A percentile compares a stretch with the other conserved stretches of the same genome.
phyloP scores from a whole-genome alignment of 2,113 vertebrate genomes.

The Notiomystis cincta region DNA sequence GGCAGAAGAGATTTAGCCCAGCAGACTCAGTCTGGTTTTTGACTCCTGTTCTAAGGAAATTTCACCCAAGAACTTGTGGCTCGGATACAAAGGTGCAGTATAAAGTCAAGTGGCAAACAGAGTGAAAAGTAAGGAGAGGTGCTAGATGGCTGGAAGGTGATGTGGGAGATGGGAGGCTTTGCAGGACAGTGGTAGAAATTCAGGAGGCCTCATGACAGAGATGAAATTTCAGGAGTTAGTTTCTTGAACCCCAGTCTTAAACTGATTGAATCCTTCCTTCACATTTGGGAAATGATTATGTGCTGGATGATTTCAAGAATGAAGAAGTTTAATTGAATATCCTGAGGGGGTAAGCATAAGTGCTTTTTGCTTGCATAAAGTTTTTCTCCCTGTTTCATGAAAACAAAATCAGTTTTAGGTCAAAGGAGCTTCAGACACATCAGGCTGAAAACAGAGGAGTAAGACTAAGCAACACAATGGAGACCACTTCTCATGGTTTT shows the following conservation, averaged over 20 bases:
- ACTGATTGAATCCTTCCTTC: not conserved
- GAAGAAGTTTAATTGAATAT: not conserved
- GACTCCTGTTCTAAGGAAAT: not conserved
- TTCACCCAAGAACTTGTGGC: not conserved
- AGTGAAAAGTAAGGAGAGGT: not conserved
- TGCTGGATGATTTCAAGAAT: not conserved
- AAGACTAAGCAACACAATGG: not conserved
- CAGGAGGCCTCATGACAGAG: not conserved
- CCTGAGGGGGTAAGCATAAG: not conserved
- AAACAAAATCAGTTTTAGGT: not conserved
- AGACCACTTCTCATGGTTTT: not conserved
- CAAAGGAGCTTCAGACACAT: not conserved
- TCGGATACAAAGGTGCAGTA: not conserved
- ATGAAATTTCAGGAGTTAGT: not conserved
- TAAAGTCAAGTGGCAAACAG: not conserved
- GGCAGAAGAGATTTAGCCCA: not conserved
- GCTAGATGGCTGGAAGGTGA: not conserved
- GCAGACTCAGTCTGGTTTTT: not conserved
- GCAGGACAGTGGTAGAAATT: not conserved
- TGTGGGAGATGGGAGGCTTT: not conserved
- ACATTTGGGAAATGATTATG: not conserved
- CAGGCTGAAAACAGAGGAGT: not conserved
- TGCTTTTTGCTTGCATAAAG: not conserved
- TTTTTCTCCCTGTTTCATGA: not conserved
- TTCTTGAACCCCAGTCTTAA: not conserved